Conservation (phyloP, 1,140 invertebrate genomes). For the Penaeus indicus region DNA sequence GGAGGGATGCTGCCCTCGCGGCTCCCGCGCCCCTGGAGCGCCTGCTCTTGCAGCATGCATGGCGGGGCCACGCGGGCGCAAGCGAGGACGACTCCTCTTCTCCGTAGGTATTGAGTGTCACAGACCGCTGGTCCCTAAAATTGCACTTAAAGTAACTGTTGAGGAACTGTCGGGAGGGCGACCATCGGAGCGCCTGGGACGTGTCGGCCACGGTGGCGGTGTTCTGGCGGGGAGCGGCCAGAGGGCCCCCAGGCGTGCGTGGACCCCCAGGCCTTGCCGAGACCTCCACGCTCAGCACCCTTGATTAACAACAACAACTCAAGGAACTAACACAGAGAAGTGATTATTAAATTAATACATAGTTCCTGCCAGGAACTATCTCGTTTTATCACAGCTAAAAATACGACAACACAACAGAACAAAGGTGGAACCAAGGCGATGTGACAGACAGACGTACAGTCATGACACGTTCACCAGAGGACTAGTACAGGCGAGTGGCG, state of each 20-base stretch:
- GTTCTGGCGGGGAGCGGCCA: slow-evolving; percentile 6
- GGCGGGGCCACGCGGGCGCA: slow-evolving; percentile 25
- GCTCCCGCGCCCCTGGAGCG: slow-evolving; percentile 5
- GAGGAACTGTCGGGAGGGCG: slow-evolving; percentile 63
- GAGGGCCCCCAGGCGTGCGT: not conserved
- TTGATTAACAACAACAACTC: slow-evolving; percentile 60
- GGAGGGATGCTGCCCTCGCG: slow-evolving; percentile 14
- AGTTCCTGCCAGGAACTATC: slow-evolving; percentile 54
- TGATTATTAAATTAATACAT: slow-evolving; percentile 61
- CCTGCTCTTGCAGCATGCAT: not conserved
- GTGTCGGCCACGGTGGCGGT: slow-evolving; percentile 47
- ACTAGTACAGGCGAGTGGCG: slow-evolving; percentile 58
- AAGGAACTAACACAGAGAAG: slow-evolving; percentile 64
- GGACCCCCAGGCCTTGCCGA: slow-evolving; percentile 21
- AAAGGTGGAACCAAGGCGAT: slow-evolving; percentile 61
- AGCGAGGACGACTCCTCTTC: slow-evolving; percentile 40
- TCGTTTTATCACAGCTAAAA: slow-evolving; percentile 64
- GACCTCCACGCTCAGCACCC: slow-evolving; percentile 53
- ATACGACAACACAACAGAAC: slow-evolving; percentile 64
- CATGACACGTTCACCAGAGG: slow-evolving; percentile 59
- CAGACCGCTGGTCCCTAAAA: slow-evolving; percentile 64
- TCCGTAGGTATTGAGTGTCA: slow-evolving; percentile 60
- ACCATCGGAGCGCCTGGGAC: slow-evolving; percentile 50
- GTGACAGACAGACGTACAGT: slow-evolving; percentile 56
- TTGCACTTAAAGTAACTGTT: slow-evolving; percentile 64